Base-by-base conservation (phyloP, 2,888 invertebrate genomes). In the Phyllotreta cruciferae region DNA sequence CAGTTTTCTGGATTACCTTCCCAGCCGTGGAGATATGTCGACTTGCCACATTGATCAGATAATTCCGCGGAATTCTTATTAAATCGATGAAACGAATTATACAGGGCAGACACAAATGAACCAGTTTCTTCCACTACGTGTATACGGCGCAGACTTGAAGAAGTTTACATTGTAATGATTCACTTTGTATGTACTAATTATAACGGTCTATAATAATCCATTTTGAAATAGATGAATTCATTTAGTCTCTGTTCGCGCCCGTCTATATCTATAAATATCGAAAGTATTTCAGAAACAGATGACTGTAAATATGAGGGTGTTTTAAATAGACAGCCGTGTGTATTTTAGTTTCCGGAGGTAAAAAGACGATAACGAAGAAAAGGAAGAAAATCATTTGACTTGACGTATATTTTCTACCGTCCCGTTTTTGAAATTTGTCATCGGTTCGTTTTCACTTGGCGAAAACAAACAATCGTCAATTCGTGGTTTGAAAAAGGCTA, bases 261-360 rank as follows among this genome's bases (percentile, higher is more conserved):
- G 13, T 41, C 53, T 49, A 54, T 10, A 39, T 49, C 66, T 68
- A 68, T 64, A 68, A 66, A 68, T 68, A 68, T 53, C 56, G 58
- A 63, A 24, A 64, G 68, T 62, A 68, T 68, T 68, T 66, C 66
- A 63, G 58, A 64, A 52, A 61, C 68, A 68, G 68, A 64, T 68
- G 68, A 66, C 64, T 66, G 64, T 60, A 55, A 56, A 66, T 64
- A 66, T 63, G 66, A 65, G 68, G 68, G 66, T 67, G 67, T 67
- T 64, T 67, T 67, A 67, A 67, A 67, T 67, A 67, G 67, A 66
- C 39, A 39, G 47, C 57, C 50, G 34, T 56, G 57, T 42, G 63
- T 64, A 66, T 66, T 67, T 63, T 66, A 24, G 65, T 66, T 67
- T 60, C 62, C 65, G 67, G 62, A 64, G 58, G 52, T 63, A 62